Evolutionary conservation across 1,140 invertebrate genomes (phyloP).

Genomic region (Drosophila nebulosa): DNA sequence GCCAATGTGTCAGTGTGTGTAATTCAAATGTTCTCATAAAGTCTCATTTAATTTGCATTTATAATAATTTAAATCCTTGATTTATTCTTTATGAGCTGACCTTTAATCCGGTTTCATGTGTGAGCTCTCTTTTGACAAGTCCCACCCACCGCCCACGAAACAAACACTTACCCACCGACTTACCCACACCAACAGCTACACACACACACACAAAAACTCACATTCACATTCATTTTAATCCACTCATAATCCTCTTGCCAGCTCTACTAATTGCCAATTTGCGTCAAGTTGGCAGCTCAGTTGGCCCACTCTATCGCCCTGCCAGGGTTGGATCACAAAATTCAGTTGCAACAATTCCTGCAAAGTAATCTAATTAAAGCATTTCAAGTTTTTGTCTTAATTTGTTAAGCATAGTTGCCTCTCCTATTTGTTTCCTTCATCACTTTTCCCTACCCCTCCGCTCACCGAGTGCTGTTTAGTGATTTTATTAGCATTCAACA

Average conservation of each 20-base stretch:
- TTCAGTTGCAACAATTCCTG: constrained; percentile 7
- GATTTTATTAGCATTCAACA: constrained; percentile 70
- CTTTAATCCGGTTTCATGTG: constrained; percentile 43
- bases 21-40: neutral
- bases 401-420: constrained; percentile 49
- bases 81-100: constrained; percentile 34
- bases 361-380: constrained; percentile 58
- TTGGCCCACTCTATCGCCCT: neutral
- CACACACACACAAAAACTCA: neutral
- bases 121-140: constrained; percentile 27
- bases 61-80: constrained; percentile 24
- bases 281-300: neutral
- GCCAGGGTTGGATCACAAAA: neutral
- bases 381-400: constrained; percentile 61
- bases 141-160: neutral
- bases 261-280: constrained; percentile 57
- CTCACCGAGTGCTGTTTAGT: constrained; percentile 37
- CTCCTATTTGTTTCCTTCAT: neutral
- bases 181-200: neutral
- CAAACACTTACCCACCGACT: constrained; percentile 36
- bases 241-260: constrained; percentile 54
- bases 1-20: neutral
- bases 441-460: neutral
- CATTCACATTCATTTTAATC: constrained; percentile 58
- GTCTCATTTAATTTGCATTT: constrained; percentile 26